Base-by-base conservation (phyloP, 2,113 vertebrate species). In the Perca fluviatilis region DNA sequence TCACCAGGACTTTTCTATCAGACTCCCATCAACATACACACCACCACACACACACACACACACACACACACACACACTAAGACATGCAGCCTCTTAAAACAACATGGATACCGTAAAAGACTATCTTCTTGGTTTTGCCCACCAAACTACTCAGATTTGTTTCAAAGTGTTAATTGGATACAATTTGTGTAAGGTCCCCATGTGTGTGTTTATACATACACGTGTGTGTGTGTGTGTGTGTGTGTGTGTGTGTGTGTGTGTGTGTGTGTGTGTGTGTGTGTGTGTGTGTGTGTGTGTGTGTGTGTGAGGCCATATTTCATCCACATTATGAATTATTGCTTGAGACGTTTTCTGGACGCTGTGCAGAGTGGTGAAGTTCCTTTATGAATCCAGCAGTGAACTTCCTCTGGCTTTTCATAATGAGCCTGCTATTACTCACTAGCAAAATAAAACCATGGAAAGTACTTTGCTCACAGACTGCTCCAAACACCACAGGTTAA, bases 1-100 rank as follows among this genome's bases (percentile, higher is more conserved):
- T 95, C 92, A 94, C 95, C 90, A 94, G 92, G 82, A 86, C 92
- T 94, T 88, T 92, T 94, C 91, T 94, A 87, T 94, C 90, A 82
- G 77, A 40, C 87, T 86, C 86, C 36, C 88, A 89, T 88, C 87
- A 57, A 88, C 80, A 80, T 77, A 78, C 86, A 83, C 67, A 74
- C 73, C 77, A 74, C 78, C 63, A 74, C 57, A 82, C 77, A 64
- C 82, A 75, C 61, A 75, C 66, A 78, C 79, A 76, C 74, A 60
- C 58, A 61, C 58, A 60, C 58, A 57, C 54, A 25, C 54, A 25
- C 58, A 70, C 58, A 76, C 75, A 74, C 68, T 2, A 6, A 68
- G 69, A 83, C 70, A 78, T 54, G 50, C 62, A 73, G 43, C 77
- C 85, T 87, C 78, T 91, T 93, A 91, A 91, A 87, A 91, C 84